phyloP scores from a whole-genome alignment of 2,113 vertebrate species.

The Tiliqua scincoides region DNA sequence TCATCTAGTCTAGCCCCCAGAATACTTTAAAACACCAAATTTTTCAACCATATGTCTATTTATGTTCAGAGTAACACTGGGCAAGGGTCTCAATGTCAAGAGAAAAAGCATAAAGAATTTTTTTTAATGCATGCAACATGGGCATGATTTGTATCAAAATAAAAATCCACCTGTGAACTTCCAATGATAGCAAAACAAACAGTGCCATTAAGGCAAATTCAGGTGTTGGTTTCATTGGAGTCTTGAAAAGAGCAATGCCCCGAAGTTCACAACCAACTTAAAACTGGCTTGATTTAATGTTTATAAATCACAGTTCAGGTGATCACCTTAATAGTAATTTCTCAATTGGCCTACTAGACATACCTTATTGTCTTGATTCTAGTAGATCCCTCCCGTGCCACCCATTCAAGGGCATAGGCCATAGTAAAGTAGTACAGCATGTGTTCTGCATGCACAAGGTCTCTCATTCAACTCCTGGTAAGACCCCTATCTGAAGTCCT shows the following conservation, averaged over 20 bases:
- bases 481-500: too few relatives aligned
- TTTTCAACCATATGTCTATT: constrained; percentile 12
- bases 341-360: background rate
- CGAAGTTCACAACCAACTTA: background rate
- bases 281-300: background rate
- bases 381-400: too few relatives aligned
- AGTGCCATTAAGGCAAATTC: background rate
- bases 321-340: background rate
- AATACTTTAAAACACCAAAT: too few relatives aligned
- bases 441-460: too few relatives aligned
- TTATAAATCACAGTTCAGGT: background rate
- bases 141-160: background rate
- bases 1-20: too few relatives aligned
- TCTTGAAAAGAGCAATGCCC: background rate
- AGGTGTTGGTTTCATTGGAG: background rate
- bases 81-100: background rate
- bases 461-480: too few relatives aligned
- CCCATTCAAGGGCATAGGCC: too few relatives aligned
- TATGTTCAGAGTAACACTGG: background rate
- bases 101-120: background rate
- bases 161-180: background rate
- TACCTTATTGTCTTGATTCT: background rate
- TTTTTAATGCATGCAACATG: background rate
- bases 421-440: too few relatives aligned
- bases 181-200: background rate